Base-by-base conservation (phyloP, 2,113 vertebrate species). In the Balaeniceps rex region DNA sequence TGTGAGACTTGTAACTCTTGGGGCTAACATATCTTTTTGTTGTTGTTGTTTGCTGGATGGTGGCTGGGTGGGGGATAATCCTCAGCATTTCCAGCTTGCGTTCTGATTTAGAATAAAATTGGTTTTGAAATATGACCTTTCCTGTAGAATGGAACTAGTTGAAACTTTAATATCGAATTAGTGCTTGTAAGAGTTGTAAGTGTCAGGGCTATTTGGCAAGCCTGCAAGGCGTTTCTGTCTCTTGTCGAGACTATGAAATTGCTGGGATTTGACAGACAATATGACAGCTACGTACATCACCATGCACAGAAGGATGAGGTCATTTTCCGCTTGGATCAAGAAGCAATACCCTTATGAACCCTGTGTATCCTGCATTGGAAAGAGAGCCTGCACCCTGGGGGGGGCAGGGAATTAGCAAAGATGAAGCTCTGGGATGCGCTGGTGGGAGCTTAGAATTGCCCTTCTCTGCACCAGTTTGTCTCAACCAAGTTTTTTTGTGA, bases 351-450 rank as follows among this genome's bases (percentile, higher is more conserved):
- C 33, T 33, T 4, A 0, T 2, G 74, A 63, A 60, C 61, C 29
- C 34, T 16, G 16, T 3, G 6, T 34, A 7, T 68, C 28, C 52
- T 52, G 63, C 4, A 4, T 4, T 2, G 3, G 10, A 25, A 54
- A 28, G 51, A 42, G 44, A 85, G 28, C 55, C 18, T 22, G 4
- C 9, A 15, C 25, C 25, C 6, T 4, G 22, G 38, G 8, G 0
- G 2, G 6, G 11, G 11, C 0, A 3, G 42, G 44, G 25, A 12
- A 12, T n/a, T 19, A 23, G 60, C 0, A 5, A 25, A n/a, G 29
- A 40, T 49, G 64, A 26, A 66, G 64, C 31, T 81, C 19, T 10
- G 38, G 42, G 42, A 29, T 57, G 42, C 1, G 4, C 49, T 25
- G 36, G 25, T 55, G 31, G 34, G 19, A 51, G 36, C 22, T 29